These are phyloP conservation scores for Paratilapia polleni DNA, from an alignment of 2,113 vertebrate species.

Conservation along the genomic window DNA sequence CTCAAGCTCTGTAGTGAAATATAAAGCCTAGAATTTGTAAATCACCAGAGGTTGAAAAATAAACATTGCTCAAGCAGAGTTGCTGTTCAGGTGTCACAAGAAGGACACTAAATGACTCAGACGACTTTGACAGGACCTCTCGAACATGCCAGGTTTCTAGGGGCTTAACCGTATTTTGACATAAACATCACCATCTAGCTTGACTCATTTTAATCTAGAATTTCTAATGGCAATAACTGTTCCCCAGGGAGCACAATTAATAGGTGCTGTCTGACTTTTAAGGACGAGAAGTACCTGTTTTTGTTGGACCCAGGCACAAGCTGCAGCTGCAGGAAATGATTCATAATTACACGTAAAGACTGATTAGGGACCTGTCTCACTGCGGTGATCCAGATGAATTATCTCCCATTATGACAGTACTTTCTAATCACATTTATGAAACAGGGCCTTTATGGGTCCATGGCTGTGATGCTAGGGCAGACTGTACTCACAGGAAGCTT, in stretches of 20 bases:
- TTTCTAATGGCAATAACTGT: background rate
- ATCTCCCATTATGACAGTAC: conserved; percentile 63
- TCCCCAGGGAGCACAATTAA: conserved; percentile 24
- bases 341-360: conserved; percentile 66
- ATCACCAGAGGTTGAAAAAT: conserved; percentile 17
- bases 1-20: conserved; percentile 29
- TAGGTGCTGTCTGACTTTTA: conserved; percentile 28
- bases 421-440: conserved; percentile 71
- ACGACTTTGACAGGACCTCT: background rate
- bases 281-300: conserved; percentile 46
- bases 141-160: background rate
- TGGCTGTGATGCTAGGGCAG: conserved; percentile 44
- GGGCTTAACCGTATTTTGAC: background rate
- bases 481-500: conserved; percentile 51
- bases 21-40: conserved; percentile 47
- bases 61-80: conserved; percentile 11
- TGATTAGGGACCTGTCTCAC: conserved; percentile 59
- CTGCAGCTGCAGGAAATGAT: conserved; percentile 45
- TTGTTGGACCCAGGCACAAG: conserved; percentile 8
- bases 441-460: conserved; percentile 42
- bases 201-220: conserved; percentile 1
- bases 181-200: background rate
- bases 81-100: background rate
- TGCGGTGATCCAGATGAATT: conserved; percentile 61
- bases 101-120: background rate